Evolutionary conservation across 2,888 invertebrate genomes (phyloP).

Genomic region (Idaea dimidiata): DNA sequence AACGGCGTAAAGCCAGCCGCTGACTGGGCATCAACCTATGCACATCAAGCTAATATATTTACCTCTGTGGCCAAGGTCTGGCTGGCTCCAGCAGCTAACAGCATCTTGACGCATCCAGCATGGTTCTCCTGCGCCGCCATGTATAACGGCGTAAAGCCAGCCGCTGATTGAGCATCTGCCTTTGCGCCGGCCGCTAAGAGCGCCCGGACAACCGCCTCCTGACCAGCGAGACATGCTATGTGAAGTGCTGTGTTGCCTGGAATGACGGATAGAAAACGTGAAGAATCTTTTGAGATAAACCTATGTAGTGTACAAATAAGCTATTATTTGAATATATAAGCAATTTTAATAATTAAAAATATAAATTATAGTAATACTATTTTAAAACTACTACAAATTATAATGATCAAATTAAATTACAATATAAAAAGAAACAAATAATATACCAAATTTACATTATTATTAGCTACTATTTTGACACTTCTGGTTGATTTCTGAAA

Average conservation of each 20-base stretch:
- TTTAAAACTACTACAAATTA: too few relatives aligned
- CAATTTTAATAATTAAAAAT: too few relatives aligned
- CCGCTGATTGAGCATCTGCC: conserved; percentile 97
- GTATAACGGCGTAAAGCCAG: conserved; percentile 98
- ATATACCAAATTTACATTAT: too few relatives aligned
- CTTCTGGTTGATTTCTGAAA: too few relatives aligned
- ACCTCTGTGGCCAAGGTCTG: conserved; percentile 98
- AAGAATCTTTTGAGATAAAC: too few relatives aligned
- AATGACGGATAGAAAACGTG: conserved; percentile 9
- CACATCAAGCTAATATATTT: conserved; percentile 19
- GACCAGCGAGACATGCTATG: conserved; percentile 98
- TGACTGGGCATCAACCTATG: too few relatives aligned
- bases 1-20: conserved; percentile 97
- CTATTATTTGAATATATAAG: too few relatives aligned
- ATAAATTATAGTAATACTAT: too few relatives aligned
- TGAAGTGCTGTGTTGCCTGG: conserved; percentile 93
- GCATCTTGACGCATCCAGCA: conserved; percentile 93
- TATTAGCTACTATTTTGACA: too few relatives aligned
- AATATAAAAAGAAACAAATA: too few relatives aligned
- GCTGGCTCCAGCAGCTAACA: conserved; percentile 95
- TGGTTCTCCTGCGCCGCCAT: conserved; percentile 99
- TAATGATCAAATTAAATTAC: too few relatives aligned
- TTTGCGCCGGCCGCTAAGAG: conserved; percentile 95
- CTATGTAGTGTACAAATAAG: too few relatives aligned
- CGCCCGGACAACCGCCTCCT: conserved; percentile 94